A percentile compares a stretch with the other conserved stretches of the same genome.
phyloP scores from a whole-genome alignment of 2,888 invertebrate genomes.

The Octonoba sinensis region DNA sequence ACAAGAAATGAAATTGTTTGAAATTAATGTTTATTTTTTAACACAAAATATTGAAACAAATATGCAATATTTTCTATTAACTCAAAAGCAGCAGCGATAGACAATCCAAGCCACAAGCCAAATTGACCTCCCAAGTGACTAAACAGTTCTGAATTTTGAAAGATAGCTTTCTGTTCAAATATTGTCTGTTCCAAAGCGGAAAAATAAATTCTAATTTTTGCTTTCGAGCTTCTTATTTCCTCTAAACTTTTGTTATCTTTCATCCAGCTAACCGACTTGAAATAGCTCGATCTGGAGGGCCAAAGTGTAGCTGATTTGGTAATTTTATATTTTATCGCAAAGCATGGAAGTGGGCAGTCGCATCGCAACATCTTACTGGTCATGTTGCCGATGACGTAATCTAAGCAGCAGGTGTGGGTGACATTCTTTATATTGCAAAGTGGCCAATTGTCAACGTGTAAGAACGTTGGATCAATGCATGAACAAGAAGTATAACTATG shows the following conservation, averaged over 20 bases:
- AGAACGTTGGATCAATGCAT: conserved; percentile 35
- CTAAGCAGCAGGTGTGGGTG: conserved; percentile 24
- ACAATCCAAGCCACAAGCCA: conserved; percentile 39
- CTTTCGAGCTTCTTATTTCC: background rate
- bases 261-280: background rate
- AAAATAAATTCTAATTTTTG: conserved; percentile 5
- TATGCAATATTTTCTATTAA: background rate
- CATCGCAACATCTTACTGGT: background rate
- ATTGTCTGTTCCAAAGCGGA: background rate
- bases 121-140: conserved; percentile 39
- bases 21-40: no score
- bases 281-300: conserved; percentile 10
- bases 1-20: no score
- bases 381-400: conserved; percentile 10
- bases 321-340: conserved; percentile 4
- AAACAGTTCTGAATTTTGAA: conserved; percentile 15
- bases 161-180: conserved; percentile 30
- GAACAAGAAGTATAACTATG: conserved; percentile 17
- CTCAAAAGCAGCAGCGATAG: conserved; percentile 15
- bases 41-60: background rate
- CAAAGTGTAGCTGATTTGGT: conserved; percentile 7
- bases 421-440: conserved; percentile 23
- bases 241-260: background rate
- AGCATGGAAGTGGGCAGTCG: conserved; percentile 35
- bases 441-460: background rate